Percentiles rank a stretch among this genome's conserved stretches.
phyloP scores from a whole-genome alignment of 2,113 vertebrate genomes.

The Carettochelys insculpta region DNA sequence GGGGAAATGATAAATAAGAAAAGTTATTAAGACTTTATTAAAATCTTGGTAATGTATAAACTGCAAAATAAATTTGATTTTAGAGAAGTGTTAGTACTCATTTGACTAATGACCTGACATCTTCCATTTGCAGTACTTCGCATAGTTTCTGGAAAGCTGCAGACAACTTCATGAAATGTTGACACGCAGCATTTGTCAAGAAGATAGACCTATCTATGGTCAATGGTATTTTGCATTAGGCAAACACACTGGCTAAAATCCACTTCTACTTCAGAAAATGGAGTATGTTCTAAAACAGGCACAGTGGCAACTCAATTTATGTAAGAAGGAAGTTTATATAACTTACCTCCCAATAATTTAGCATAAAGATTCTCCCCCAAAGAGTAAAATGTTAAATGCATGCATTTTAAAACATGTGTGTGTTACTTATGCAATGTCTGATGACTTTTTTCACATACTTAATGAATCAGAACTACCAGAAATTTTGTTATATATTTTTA shows the following conservation, averaged over 20 bases:
- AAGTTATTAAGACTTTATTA: neutral
- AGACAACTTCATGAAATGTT: neutral
- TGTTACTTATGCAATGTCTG: neutral
- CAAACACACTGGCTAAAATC: neutral
- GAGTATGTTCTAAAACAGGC: neutral
- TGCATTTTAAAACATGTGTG: neutral
- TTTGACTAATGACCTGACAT: slow-evolving; percentile 3
- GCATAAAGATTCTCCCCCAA: neutral
- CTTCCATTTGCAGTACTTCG: neutral
- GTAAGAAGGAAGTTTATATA: neutral
- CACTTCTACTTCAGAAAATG: neutral
- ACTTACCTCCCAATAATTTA: neutral
- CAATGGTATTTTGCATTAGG: neutral
- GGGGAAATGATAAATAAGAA: slow-evolving; percentile 37
- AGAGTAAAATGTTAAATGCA: neutral
- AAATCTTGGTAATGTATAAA: neutral
- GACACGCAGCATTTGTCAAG: neutral
- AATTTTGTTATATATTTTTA: neutral
- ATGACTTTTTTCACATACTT: neutral
- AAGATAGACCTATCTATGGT: neutral
- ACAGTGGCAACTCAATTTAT: neutral
- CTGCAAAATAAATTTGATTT: neutral
- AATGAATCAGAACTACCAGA: neutral
- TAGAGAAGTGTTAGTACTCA: neutral
- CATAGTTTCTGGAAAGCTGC: slow-evolving; percentile 4